phyloP scores from a whole-genome alignment of 2,113 vertebrate species.

The Lagopus muta region DNA sequence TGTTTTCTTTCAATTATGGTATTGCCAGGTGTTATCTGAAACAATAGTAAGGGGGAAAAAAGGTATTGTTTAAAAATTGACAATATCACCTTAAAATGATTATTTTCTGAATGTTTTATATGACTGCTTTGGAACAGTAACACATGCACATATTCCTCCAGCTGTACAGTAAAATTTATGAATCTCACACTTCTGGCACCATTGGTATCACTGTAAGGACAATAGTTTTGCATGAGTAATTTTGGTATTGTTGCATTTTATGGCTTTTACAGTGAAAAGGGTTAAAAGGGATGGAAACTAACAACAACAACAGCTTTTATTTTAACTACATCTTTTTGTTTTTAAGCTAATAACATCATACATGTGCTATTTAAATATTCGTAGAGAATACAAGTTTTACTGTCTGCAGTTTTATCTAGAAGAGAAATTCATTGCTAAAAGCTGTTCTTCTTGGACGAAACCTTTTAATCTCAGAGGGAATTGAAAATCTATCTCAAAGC shows the following conservation, averaged over 20 bases:
- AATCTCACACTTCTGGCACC: conserved; percentile 12
- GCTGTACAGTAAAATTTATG: conserved; percentile 30
- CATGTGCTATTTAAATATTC: neutral
- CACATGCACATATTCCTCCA: neutral
- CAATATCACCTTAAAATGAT: conserved; percentile 8
- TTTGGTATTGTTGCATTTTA: neutral
- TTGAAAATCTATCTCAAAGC: neutral
- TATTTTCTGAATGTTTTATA: conserved; percentile 8
- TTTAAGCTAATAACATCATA: neutral
- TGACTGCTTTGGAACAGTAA: conserved; percentile 12
- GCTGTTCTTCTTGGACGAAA: neutral
- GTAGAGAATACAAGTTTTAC: neutral
- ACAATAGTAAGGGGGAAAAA: neutral
- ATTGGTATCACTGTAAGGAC: neutral
- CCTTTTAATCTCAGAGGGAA: neutral
- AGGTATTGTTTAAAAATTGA: neutral
- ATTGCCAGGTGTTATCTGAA: conserved; percentile 8
- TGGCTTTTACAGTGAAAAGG: neutral
- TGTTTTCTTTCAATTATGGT: neutral
- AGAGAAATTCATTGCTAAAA: conserved; percentile 16
- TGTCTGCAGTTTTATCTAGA: conserved; percentile 18
- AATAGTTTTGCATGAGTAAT: neutral
- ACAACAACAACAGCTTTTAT: neutral
- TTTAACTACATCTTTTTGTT: neutral
- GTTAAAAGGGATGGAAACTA: neutral